Base-by-base conservation (phyloP, 2,113 vertebrate species). In the Cavia porcellus region DNA sequence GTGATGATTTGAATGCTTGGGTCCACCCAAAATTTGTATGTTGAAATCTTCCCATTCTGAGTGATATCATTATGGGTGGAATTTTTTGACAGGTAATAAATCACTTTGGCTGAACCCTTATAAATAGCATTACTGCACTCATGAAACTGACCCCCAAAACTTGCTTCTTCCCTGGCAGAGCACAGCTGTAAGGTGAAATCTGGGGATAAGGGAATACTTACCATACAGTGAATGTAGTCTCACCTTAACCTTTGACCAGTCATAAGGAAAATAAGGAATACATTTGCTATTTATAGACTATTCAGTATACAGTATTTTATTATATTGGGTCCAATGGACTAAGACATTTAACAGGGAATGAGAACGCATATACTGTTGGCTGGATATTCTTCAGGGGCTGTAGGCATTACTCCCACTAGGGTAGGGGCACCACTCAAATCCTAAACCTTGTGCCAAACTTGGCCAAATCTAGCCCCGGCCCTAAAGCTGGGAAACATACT, bases 401-500 rank as follows among this genome's bases (percentile, higher is more conserved):
- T 1, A 7, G 70, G 30, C 11, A 25, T 22, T 42, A 28, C 5
- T 5, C 25, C 61, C 22, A 90, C 14, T 55, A 24, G 2, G 22
- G 50, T 5, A 2, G 24, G 35, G 32, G 20, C 75, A 52, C 1
- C 15, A 0, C 1, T 15, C 17, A 42, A 32, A 15, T 28, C 1
- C 57, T 38, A 14, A 59, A 20, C 11, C 57, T 61, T 30, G 57
- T 20, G 57, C 22, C 7, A 84, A 47, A 59, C 14, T 62, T n/a
- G 35, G 2, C 17, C 50, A 70, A 9, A 4, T 8, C 22, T 35
- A 47, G 42, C 7, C 5, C 22, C 24, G 7, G 28, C 13, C 22
- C 0, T 4, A 3, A 28, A 15, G 15, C 15, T 0, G 6, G 24
- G 6, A 52, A 68, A 30, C 6, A n/a, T 3, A 12, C 1, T 42